Evolutionary conservation across 1,140 invertebrate genomes (phyloP).

Genomic region (Drosophila truncata): DNA sequence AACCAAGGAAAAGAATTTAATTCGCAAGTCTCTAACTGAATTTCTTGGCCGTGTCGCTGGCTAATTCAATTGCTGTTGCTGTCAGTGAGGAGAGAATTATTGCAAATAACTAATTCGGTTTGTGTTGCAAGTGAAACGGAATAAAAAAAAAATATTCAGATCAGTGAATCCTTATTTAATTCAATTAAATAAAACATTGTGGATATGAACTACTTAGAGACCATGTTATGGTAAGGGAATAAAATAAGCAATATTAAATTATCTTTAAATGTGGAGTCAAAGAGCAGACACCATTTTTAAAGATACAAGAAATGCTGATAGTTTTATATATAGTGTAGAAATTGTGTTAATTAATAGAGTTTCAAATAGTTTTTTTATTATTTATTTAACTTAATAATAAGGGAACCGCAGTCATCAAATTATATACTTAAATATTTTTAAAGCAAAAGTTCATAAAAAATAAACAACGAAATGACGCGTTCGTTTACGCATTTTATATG

Average conservation of each 20-base stretch:
- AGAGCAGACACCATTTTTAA: background rate
- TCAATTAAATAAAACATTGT: background rate
- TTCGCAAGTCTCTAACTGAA: conserved; percentile 32
- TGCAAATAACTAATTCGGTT: conserved; percentile 25
- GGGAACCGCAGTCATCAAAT: background rate
- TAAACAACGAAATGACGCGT: no score
- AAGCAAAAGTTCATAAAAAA: background rate
- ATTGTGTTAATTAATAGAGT: no score
- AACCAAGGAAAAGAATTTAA: conserved; percentile 23
- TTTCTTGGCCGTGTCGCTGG: background rate
- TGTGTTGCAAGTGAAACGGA: conserved; percentile 30
- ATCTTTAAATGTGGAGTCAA: conserved; percentile 1
- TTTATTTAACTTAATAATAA: no score
- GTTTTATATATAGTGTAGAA: no score
- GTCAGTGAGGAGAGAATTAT: conserved; percentile 19
- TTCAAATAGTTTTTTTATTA: no score
- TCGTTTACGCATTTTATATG: conserved; percentile 22
- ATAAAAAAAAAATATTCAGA: conserved; percentile 16
- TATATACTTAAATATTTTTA: conserved; percentile 6
- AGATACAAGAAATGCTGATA: background rate
- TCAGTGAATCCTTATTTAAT: conserved; percentile 7
- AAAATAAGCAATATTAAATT: conserved; percentile 7
- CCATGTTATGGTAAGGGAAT: conserved; percentile 67
- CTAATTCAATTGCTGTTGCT: conserved; percentile 36
- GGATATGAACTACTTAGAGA: conserved; percentile 74